Evolutionary conservation across 2,888 invertebrate genomes (phyloP).

Genomic region (Blastobasis lacticolella): DNA sequence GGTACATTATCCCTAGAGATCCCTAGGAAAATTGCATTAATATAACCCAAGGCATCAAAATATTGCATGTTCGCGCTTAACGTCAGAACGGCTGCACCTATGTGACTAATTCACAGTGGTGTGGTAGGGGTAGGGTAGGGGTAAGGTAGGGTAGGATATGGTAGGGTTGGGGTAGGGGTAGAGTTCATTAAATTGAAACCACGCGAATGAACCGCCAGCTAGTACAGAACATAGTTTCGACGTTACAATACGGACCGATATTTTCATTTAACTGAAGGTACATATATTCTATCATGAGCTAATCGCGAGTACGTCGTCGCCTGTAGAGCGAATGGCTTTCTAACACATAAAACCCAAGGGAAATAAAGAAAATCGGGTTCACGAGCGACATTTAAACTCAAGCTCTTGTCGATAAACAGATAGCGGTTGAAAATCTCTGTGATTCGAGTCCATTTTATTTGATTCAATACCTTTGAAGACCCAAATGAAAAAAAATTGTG

Average conservation of each 20-base stretch:
- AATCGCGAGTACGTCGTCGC: not conserved
- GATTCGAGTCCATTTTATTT: too few species aligned
- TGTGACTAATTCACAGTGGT: not conserved
- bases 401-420: constrained; percentile 32
- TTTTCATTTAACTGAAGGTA: not conserved
- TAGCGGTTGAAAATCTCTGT: too few species aligned
- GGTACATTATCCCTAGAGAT: too few species aligned
- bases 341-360: constrained; percentile 33
- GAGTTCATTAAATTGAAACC: not conserved
- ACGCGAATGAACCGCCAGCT: too few species aligned
- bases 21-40: too few species aligned
- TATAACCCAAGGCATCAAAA: too few species aligned
- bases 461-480: too few species aligned
- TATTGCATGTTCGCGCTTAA: too few species aligned
- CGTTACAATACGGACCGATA: not conserved
- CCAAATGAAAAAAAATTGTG: too few species aligned
- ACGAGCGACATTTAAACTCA: constrained; percentile 40
- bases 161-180: not conserved
- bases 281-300: not conserved
- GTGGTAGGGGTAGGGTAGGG: not conserved
- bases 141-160: not conserved
- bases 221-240: too few species aligned
- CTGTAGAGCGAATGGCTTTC: not conserved
- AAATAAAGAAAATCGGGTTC: constrained; percentile 46
- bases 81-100: not conserved